Conservation (phyloP, 2,113 vertebrate genomes). For the Lonchura striata region DNA sequence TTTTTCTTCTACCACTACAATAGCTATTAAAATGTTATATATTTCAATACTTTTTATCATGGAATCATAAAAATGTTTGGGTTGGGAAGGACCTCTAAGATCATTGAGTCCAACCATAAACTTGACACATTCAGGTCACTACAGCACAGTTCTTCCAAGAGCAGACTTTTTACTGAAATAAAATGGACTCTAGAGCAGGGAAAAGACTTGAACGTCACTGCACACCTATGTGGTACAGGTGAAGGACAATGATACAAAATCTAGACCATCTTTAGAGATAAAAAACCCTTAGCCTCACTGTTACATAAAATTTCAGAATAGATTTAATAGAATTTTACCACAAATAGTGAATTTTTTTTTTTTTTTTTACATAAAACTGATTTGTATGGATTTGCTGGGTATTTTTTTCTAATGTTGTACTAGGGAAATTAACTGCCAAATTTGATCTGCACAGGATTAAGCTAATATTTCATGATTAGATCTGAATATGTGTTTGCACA, state of each 20-base stretch:
- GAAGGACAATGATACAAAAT: background rate
- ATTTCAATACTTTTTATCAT: background rate
- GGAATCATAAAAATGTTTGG: background rate
- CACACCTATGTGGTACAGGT: background rate
- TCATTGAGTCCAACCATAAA: background rate
- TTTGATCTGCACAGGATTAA: background rate
- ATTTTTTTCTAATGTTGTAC: background rate
- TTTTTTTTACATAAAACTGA: background rate
- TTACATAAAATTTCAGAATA: background rate
- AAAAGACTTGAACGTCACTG: background rate
- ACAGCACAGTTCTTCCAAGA: background rate
- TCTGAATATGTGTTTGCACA: background rate
- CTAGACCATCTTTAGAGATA: background rate
- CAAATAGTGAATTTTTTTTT: background rate
- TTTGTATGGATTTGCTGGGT: background rate
- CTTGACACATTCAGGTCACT: background rate
- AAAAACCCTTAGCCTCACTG: background rate
- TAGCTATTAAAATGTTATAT: background rate
- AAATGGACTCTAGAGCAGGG: background rate
- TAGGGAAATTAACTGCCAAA: background rate
- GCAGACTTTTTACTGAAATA: background rate
- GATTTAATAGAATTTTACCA: background rate
- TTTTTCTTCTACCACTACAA: background rate
- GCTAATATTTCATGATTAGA: slow-evolving; percentile 4
- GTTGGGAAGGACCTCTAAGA: background rate